Conservation (phyloP, 2,113 vertebrate species). For the Aspidoscelis tigris region DNA sequence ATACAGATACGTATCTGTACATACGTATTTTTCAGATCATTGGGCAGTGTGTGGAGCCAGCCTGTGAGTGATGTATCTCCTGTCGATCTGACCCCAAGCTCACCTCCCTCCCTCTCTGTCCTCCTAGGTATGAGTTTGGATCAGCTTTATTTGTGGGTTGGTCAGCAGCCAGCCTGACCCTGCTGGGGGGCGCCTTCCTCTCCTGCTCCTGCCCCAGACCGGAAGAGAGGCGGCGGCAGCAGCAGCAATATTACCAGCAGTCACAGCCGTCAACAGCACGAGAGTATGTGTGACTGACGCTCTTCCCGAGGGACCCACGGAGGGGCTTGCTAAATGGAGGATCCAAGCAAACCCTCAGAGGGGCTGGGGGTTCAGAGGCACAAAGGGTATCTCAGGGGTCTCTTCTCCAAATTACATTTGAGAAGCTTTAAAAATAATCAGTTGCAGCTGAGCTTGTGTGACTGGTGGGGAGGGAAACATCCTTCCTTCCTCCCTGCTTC, state of each 20-base stretch:
- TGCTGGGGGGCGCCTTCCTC: conserved; percentile 91
- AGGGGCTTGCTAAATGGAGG: background rate
- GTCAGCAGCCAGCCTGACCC: conserved; percentile 88
- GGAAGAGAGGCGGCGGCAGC: conserved; percentile 83
- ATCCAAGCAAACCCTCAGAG: accelerated
- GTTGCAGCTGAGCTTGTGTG: background rate
- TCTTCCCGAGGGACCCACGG: background rate
- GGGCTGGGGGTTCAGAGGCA: background rate
- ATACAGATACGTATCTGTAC: too few species aligned
- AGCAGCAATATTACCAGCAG: conserved; percentile 89
- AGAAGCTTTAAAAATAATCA: background rate
- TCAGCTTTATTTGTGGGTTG: conserved; percentile 94
- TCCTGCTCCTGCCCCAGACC: conserved; percentile 92
- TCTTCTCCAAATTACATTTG: background rate
- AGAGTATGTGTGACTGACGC: conserved; percentile 89
- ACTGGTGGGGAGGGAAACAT: background rate
- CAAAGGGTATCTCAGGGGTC: background rate
- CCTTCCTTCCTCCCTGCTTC: too few species aligned
- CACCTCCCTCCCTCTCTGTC: background rate
- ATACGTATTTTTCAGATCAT: too few species aligned
- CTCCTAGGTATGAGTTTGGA: conserved; percentile 91
- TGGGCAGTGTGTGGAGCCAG: too few species aligned
- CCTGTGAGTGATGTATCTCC: too few species aligned
- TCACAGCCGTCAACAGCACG: conserved; percentile 85
- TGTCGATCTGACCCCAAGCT: too few species aligned